Base-by-base conservation (phyloP, 1,140 invertebrate species). In the Tenebrio molitor region DNA sequence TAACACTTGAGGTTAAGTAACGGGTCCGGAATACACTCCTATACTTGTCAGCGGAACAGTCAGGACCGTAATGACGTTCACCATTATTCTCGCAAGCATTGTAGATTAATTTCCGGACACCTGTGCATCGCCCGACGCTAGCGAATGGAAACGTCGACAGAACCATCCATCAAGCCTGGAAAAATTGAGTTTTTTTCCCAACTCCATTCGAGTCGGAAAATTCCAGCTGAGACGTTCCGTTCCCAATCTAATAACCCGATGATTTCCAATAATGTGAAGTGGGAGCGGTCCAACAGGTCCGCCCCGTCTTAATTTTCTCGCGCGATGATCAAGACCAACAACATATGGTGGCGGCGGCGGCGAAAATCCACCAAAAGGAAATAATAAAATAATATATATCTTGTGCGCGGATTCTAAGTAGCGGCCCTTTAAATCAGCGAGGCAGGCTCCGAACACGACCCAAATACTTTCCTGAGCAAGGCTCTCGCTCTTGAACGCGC, bases 101-200 rank as follows among this genome's bases (percentile, higher is more conserved):
- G 42, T 14, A 12, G 42, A 16, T 14, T 46, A 46, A 46, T 46
- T 46, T 46, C 42, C 42, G 42, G 42, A 46, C 42, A 46, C 42
- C 42, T 46, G 42, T 46, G 42, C 42, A 16, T 33, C 29, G 29
- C 29, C 4, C 29, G 10, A 10, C 10, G 29, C 29, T 10, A 10
- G 29, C 29, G 42, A 46, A 46, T 46, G 42, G 42, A 46, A 46
- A 46, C 14, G 42, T 46, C 42, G 14, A 46, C 15, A 3, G 12
- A 16, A 46, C 17, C 42, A 46, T 46, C 42, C 2, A 46, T 46
- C 42, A 46, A 1, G 12, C 42, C 8, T 12, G 15, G 12, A 44
- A 7, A 44, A 44, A 44, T 44, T 46, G 42, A 15, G 42, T 46
- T 46, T 46, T 46, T 44, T 5, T 7, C 12, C 14, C n/a, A n/a